Conservation (phyloP, 2,888 invertebrate genomes). For the Alsophila aescularia region DNA sequence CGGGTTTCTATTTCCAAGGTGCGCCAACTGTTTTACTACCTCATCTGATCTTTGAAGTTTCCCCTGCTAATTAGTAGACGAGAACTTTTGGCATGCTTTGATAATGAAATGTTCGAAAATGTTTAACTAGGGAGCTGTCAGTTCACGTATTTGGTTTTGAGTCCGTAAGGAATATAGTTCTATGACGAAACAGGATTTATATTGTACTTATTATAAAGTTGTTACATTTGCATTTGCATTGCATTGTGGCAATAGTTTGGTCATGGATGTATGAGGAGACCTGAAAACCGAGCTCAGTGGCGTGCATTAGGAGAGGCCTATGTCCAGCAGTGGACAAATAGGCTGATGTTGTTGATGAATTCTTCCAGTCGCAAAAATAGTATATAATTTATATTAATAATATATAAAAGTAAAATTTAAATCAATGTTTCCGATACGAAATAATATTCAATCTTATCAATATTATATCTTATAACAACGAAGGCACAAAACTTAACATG, state of each 20-base stretch:
- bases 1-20: slow-evolving; percentile 14
- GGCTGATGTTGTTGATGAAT: too few relatives aligned
- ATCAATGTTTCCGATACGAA: slow-evolving; percentile 28
- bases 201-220: too few relatives aligned
- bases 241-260: too few relatives aligned
- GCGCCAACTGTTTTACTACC: background rate
- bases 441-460: slow-evolving; percentile 6
- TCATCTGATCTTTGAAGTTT: slow-evolving; percentile 15
- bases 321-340: too few relatives aligned
- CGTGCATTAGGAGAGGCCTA: too few relatives aligned
- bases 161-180: background rate
- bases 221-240: too few relatives aligned
- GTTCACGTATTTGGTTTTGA: too few relatives aligned
- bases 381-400: too few relatives aligned
- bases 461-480: slow-evolving; percentile 5
- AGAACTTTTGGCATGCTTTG: slow-evolving; percentile 7
- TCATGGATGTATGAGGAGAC: too few relatives aligned
- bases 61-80: background rate
- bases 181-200: too few relatives aligned
- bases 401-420: background rate
- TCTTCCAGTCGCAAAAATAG: too few relatives aligned
- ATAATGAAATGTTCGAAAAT: background rate
- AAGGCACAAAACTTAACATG: slow-evolving; percentile 21
- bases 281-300: too few relatives aligned
- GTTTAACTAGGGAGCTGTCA: background rate